Base-by-base conservation (phyloP, 2,888 invertebrate species). In the Callyntrura sp. region DNA sequence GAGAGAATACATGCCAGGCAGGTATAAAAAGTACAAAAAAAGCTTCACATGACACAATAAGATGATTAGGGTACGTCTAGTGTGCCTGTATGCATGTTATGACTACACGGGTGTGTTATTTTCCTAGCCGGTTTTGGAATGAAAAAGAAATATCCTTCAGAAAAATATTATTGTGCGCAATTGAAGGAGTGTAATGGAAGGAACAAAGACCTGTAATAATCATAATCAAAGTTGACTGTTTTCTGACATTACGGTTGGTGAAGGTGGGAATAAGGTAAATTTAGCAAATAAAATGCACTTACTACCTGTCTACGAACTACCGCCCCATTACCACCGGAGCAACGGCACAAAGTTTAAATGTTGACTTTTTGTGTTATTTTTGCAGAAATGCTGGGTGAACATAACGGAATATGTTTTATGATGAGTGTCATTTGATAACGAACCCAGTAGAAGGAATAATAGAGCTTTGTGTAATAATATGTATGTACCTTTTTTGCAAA, bases 341-440 rank as follows among this genome's bases (percentile, higher is more conserved):
- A 85, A 85, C 78, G 85, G 85, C 78, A 85, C n/a, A 85, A 68
- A 85, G 83, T 70, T 70, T 84, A 20, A 84, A 73, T 20, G 12
- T 48, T 85, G 23, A 17, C 60, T 85, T 70, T 70, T 45, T 68
- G 35, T 9, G 35, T n/a, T 35, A 35, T 68, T 25, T 48, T 78
- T 84, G 28, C n/a, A 35, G 43, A 68, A 68, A 51, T 84, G 84
- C 20, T 51, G 65, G 85, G 85, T 85, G 78, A 85, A 85, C 78
- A 78, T 85, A 85, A 85, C 85, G 85, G 85, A 78, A 78, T 85
- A 68, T 11, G 23, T 85, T 85, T 85, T 85, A 78, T 78, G 85
- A 85, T 85, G 85, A 73, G 35, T 85, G 85, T 86, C 85, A 86
- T 79, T 78, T 78, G 78, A 86, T 78, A 78, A 86, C 78, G 48